Conservation (phyloP, 2,888 invertebrate species). For the Vandiemenella viatica region DNA sequence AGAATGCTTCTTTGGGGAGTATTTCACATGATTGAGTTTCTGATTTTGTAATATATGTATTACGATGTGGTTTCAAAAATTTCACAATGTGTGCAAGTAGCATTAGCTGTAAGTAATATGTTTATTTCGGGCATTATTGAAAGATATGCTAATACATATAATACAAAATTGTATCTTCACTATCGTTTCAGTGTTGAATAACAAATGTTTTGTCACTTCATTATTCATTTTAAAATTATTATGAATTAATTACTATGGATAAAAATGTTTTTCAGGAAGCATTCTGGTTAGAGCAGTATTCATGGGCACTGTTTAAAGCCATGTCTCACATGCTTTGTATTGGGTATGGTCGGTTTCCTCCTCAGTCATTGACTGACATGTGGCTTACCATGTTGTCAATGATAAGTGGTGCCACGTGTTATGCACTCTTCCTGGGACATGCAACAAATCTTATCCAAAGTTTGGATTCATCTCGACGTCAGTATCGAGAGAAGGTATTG, state of each 20-base stretch:
- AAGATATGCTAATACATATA: too few species aligned
- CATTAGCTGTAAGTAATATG: too few species aligned
- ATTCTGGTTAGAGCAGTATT: conserved; percentile 95
- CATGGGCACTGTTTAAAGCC: conserved; percentile 96
- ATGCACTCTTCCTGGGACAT: conserved; percentile 94
- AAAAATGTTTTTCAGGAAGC: conserved; percentile 53
- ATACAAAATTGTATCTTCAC: too few species aligned
- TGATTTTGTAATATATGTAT: too few species aligned
- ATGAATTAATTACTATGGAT: neutral
- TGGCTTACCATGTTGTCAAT: conserved; percentile 98
- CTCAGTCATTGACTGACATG: conserved; percentile 94
- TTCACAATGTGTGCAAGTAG: too few species aligned
- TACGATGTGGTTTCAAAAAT: too few species aligned
- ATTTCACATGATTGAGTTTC: too few species aligned
- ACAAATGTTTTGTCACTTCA: too few species aligned
- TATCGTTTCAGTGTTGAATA: too few species aligned
- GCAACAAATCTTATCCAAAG: conserved; percentile 97
- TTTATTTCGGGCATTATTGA: too few species aligned
- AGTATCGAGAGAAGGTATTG: conserved; percentile 90
- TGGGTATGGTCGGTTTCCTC: conserved; percentile 95
- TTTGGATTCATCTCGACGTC: conserved; percentile 89
- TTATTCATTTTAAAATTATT: too few species aligned
- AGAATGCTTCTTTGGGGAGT: too few species aligned
- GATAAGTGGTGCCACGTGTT: conserved; percentile 98
- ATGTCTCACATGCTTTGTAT: conserved; percentile 99